phyloP scores from a whole-genome alignment of 2,113 vertebrate species.

The Ctenodactylus gundi region DNA sequence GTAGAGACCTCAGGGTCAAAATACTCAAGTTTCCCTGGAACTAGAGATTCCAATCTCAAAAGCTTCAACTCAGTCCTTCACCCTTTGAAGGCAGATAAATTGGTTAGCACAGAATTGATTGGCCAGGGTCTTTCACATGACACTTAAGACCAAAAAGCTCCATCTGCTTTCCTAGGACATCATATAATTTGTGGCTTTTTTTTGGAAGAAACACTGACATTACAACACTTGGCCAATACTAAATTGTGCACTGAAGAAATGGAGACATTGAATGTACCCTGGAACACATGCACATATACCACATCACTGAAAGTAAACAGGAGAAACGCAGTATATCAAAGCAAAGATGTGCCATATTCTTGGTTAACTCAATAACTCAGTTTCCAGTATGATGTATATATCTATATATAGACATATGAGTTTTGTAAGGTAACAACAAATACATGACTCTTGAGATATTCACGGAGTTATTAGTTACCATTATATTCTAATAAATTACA shows the following conservation, averaged over 20 bases:
- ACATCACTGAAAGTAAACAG: slow-evolving; percentile 30
- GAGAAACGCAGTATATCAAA: slow-evolving; percentile 12
- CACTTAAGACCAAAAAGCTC: slow-evolving; percentile 63
- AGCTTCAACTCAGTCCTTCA: slow-evolving; percentile 71
- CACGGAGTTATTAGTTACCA: neutral
- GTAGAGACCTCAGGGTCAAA: slow-evolving; percentile 61
- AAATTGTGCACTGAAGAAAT: slow-evolving; percentile 16
- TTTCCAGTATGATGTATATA: neutral
- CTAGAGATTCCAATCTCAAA: slow-evolving; percentile 73
- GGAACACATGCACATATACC: neutral
- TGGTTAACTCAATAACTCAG: neutral
- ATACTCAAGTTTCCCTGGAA: slow-evolving; percentile 58
- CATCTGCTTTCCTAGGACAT: slow-evolving; percentile 61
- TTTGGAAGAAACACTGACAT: slow-evolving; percentile 49
- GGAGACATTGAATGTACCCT: slow-evolving; percentile 28
- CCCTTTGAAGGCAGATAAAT: slow-evolving; percentile 72
- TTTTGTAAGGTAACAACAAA: neutral
- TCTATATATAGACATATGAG: neutral
- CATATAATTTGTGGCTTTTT: slow-evolving; percentile 38
- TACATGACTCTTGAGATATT: neutral
- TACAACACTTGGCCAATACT: slow-evolving; percentile 7
- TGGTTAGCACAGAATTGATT: slow-evolving; percentile 68
- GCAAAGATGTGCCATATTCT: neutral
- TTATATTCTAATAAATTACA: neutral
- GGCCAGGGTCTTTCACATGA: slow-evolving; percentile 45